Base-by-base conservation (phyloP, 2,113 vertebrate genomes). In the Elachura formosa region DNA sequence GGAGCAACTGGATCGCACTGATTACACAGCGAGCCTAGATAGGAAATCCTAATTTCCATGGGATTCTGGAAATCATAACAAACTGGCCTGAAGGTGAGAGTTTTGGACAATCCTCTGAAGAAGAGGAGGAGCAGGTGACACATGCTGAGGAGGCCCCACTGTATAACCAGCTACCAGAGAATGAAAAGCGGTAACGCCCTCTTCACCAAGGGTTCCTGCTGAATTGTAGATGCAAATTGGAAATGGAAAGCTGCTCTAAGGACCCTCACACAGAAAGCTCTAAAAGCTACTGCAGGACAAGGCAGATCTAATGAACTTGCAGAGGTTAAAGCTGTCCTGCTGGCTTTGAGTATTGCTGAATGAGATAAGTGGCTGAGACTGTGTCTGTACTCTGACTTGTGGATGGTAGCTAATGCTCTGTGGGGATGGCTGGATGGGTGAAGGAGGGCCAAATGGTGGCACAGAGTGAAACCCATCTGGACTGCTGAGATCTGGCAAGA, bases 101-200 rank as follows among this genome's bases (percentile, higher is more conserved):
- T 56, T 80, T 48, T 22, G n/a, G 51, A 33, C 41, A 56, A 1
- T 38, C 8, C 67, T 80, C 34, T 56, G 51, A 80, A 33, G 77
- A 66, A 45, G 40, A 56, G 10, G 18, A 58, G 18, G 18, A 67
- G 29, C 18, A 38, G 23, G 9, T 67, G 41, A 48, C 29, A 25
- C 1, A 0, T 45, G 33, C 26, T 26, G 22, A 45, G 28, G 33
- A 45, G 22, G 11, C 9, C 38, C 26, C 9, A 38, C 26, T 41
- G 41, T 31, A 33, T 54, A 72, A 45, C 17, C 13, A 72, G 5
- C 11, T 62, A 26, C 33, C 26, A 26, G 33, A 54, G 56, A 62
- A 45, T 36, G 38, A 45, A 45, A 45, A 45, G 38, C 0, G 0
- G 2, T 83, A 43, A 21, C 0, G 0, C 33, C 22, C 7, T 83